phyloP scores from a whole-genome alignment of 2,113 vertebrate species.

The Dasyurus viverrinus region DNA sequence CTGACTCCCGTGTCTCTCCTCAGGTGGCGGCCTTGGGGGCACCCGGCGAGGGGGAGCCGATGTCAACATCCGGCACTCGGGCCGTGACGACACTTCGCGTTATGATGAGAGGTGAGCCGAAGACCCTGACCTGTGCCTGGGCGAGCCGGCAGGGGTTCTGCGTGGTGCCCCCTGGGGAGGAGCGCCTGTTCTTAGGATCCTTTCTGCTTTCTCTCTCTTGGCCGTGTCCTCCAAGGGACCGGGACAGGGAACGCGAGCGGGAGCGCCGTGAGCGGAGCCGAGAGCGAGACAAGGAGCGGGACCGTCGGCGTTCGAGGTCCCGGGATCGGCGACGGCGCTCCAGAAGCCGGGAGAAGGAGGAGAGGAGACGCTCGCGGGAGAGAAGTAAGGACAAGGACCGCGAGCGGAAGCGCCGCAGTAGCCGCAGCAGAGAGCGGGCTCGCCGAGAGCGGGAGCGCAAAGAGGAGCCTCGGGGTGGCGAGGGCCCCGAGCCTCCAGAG shows the following conservation, averaged over 20 bases:
- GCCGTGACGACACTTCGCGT: conserved; percentile 92
- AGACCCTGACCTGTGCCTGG: too few species aligned
- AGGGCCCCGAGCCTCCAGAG: conserved; percentile 74
- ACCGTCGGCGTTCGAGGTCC: conserved; percentile 88
- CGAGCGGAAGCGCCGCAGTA: conserved; percentile 83
- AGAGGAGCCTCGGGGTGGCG: conserved; percentile 83
- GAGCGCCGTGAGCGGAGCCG: conserved; percentile 89
- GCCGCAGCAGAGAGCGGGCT: conserved; percentile 81
- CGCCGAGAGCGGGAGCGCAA: conserved; percentile 84
- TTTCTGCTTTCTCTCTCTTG: not conserved
- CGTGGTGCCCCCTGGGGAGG: not conserved
- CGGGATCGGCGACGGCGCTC: conserved; percentile 89
- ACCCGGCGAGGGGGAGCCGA: conserved; percentile 94
- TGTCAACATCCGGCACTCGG: conserved; percentile 95
- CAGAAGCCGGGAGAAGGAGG: conserved; percentile 86
- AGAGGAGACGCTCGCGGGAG: conserved; percentile 85
- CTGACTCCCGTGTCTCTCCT: not conserved
- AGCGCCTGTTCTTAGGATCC: not conserved
- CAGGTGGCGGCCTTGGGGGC: conserved; percentile 93
- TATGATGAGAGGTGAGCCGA: conserved; percentile 89
- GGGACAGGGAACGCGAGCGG: conserved; percentile 83
- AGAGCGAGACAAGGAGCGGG: conserved; percentile 86
- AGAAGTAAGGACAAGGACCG: conserved; percentile 84
- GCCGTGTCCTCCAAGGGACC: conserved; percentile 79
- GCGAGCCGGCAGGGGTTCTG: too few species aligned